Conservation (phyloP, 2,797 vertebrate species). For the Gymnocypris eckloni region DNA sequence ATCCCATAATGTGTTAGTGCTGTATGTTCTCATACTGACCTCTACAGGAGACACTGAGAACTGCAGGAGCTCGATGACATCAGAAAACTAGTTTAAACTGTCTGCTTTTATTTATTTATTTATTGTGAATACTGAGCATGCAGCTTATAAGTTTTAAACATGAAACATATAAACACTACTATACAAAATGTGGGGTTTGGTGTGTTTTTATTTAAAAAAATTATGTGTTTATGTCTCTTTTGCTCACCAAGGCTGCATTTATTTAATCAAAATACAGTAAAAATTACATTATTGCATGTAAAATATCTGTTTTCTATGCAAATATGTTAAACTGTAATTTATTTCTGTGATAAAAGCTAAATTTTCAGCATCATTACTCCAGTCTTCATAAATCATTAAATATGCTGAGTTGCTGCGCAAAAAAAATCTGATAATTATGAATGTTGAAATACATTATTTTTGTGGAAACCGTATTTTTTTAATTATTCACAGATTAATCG, state of each 20-base stretch:
- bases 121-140: neutral
- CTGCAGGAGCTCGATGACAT: neutral
- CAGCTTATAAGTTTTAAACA: neutral
- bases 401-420: neutral
- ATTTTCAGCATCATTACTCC: neutral
- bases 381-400: neutral
- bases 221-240: neutral
- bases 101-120: too few relatives aligned
- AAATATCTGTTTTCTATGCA: neutral
- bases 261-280: neutral
- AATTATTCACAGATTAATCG: neutral
- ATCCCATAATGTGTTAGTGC: neutral
- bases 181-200: neutral
- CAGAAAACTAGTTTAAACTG: neutral
- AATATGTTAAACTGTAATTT: neutral
- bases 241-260: neutral
- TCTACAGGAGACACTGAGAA: neutral
- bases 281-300: neutral
- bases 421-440: neutral
- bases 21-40: constrained; percentile 23
- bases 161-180: neutral
- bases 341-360: neutral
- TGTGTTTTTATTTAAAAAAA: neutral
- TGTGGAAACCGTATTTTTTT: neutral
- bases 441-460: neutral